Evolutionary conservation across 2,113 vertebrate genomes (phyloP).

Genomic region (Helogale parvula): DNA sequence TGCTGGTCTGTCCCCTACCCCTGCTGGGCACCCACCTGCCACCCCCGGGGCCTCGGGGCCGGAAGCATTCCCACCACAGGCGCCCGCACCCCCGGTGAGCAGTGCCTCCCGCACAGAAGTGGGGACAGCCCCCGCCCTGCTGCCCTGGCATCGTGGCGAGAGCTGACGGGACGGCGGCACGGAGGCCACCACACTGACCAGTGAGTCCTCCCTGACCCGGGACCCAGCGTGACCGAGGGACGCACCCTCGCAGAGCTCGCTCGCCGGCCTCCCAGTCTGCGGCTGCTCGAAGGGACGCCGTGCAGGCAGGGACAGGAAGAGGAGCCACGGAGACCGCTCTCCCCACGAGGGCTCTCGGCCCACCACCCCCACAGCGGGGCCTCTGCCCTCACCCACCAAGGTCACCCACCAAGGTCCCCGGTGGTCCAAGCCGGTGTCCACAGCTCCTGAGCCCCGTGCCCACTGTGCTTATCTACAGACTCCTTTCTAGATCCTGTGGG

Average conservation of each 20-base stretch:
- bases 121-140: rapidly evolving
- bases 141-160: background rate
- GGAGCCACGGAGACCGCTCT: background rate
- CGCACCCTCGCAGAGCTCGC: rapidly evolving
- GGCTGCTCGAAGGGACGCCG: rapidly evolving
- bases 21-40: background rate
- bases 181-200: background rate
- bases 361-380: background rate
- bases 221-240: rapidly evolving
- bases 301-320: background rate
- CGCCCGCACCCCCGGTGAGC: too few species aligned
- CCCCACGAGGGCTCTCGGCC: too few species aligned
- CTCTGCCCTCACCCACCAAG: too few species aligned
- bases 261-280: rapidly evolving
- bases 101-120: rapidly evolving
- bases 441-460: background rate
- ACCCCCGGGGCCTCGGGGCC: background rate
- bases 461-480: rapidly evolving
- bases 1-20: background rate
- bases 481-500: background rate
- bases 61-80: background rate
- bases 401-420: rapidly evolving
- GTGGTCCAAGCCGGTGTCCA: rapidly evolving
- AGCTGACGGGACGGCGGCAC: rapidly evolving
- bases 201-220: rapidly evolving